A percentile compares a stretch with the other conserved stretches of the same genome.
These are phyloP conservation scores for Ricordea florida DNA, from an alignment of 92 coral and sea anemone species.

Conservation along the genomic window DNA sequence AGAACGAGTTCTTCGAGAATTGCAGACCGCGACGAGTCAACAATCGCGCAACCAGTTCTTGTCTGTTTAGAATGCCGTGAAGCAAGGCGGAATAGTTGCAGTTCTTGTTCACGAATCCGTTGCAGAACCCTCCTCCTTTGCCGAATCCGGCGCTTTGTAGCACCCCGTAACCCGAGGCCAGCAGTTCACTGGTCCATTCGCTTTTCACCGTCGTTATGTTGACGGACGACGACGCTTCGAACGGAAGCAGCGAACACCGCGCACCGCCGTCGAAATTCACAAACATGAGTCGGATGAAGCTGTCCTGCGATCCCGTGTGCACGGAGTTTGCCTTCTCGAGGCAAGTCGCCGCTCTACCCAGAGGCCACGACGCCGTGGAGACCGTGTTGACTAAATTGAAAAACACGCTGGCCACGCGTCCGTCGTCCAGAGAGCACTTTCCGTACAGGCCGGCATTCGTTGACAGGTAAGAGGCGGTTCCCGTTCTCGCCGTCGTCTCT, in stretches of 20 bases:
- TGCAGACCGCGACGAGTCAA: background rate
- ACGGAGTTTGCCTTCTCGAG: background rate
- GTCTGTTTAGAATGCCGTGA: slow-evolving; percentile 1
- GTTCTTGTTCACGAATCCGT: background rate
- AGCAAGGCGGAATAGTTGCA: background rate
- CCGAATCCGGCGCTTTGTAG: slow-evolving; percentile 2
- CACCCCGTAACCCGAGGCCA: slow-evolving; percentile 3
- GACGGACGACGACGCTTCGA: slow-evolving; percentile 5
- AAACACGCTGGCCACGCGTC: background rate
- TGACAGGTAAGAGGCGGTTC: background rate
- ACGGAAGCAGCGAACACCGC: background rate
- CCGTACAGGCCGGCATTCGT: background rate
- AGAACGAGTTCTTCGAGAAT: background rate
- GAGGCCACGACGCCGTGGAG: slow-evolving; percentile 7
- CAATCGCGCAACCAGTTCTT: background rate
- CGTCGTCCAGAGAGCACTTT: background rate
- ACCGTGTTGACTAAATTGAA: background rate
- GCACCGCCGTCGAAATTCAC: background rate
- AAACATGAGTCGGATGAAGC: slow-evolving; percentile 10
- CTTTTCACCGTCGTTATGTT: background rate
- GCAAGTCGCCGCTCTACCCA: background rate
- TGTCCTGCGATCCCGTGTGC: slow-evolving; percentile 8
- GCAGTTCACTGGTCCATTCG: background rate
- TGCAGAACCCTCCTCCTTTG: background rate
- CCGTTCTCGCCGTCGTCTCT: background rate